A percentile compares a stretch with the other conserved stretches of the same genome.
These are phyloP conservation scores for Tupaia chinensis DNA, from an alignment of 2,113 vertebrate genomes.

Conservation along the genomic window DNA sequence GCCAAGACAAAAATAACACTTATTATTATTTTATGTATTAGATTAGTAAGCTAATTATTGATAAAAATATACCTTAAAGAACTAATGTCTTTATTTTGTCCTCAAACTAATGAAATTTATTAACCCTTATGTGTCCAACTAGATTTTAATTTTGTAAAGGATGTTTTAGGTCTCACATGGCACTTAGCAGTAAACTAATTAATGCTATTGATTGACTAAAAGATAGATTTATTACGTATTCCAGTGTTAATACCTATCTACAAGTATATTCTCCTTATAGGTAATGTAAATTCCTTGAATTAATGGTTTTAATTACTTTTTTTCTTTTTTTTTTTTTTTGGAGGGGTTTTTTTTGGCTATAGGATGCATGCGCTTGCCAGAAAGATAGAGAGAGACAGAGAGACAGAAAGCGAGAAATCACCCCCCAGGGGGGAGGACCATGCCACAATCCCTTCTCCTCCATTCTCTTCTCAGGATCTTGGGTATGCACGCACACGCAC, in stretches of 20 bases:
- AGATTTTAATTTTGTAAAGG: background rate
- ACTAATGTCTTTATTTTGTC: background rate
- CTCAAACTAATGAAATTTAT: background rate
- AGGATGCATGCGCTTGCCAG: too few species aligned
- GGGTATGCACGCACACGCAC: too few species aligned
- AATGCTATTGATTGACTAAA: background rate
- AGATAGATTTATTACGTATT: background rate
- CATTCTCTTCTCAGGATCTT: too few species aligned
- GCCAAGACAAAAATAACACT: slow-evolving; percentile 19
- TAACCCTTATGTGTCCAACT: background rate
- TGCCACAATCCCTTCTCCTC: too few species aligned
- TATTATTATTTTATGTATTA: background rate
- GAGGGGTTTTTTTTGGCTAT: too few species aligned
- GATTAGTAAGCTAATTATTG: background rate
- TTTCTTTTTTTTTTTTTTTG: too few species aligned
- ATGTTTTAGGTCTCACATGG: background rate
- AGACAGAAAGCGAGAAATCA: too few species aligned
- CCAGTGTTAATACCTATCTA: background rate
- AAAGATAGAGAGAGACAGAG: too few species aligned
- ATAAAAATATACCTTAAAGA: slow-evolving; percentile 32
- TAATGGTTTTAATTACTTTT: background rate
- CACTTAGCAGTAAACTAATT: background rate
- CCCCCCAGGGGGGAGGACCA: too few species aligned
- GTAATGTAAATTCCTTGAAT: background rate
- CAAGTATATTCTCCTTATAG: slow-evolving; percentile 21